Base-by-base conservation (phyloP, 2,888 invertebrate genomes). In the Antheraea assamensis region DNA sequence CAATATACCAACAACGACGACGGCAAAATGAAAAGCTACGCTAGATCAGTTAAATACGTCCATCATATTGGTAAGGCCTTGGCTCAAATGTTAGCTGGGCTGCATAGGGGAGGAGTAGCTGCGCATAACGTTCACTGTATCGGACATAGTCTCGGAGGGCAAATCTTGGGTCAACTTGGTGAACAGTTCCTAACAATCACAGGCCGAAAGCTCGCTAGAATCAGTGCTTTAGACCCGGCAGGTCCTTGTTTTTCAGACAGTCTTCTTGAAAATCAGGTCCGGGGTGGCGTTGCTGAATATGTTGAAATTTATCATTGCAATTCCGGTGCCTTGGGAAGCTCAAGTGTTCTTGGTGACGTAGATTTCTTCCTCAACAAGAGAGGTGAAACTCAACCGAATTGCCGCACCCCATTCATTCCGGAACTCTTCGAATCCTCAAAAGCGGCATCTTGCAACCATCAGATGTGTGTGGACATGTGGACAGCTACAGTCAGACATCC, bases 261-360 rank as follows among this genome's bases (percentile, higher is more conserved):
- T 74, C 79, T 86, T 0, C 86, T 90, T 3, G 83, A 92, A 70
- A 90, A 95, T 27, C 92, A 95, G 78, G 84, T 96, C 0, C 90
- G 95, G 71, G 89, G 93, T 30, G 93, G 93, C 8, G 95, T 96
- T 42, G 96, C 96, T 0, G 89, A 92, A 0, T 3, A 35, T 35
- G 3, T 7, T 3, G 35, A 35, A 35, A 7, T 35, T 35, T 35
- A 35, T 7, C 35, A 35, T 35, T 35, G 35, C 35, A 4, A 35
- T 7, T 35, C 7, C 3, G 35, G 7, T 4, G 35, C 35, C 7
- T 35, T 35, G 3, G 7, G 7, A 35, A 35, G 35, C 7, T 3
- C 3, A 35, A 35, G 7, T 7, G 35, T 35, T 35, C 7, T 7
- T 3, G 35, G 35, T 35, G 3, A 95, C 7, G 35, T 35, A 7